phyloP scores from a whole-genome alignment of 2,888 invertebrate species.

The Caenorhabditis doughertyi region DNA sequence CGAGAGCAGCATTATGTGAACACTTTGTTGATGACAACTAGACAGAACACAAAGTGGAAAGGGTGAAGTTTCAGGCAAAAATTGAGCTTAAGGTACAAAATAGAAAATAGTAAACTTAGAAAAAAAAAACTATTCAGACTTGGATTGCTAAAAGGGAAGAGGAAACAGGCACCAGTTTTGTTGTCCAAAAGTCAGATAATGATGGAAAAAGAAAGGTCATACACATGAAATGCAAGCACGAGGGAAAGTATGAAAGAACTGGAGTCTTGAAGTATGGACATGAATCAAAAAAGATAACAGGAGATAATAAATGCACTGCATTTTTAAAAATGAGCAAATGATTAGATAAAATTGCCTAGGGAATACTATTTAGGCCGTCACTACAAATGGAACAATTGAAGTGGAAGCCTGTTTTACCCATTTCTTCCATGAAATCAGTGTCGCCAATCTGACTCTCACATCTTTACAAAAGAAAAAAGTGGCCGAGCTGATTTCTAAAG shows the following conservation, averaged over 20 bases:
- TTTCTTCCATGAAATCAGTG: not conserved
- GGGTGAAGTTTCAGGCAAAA: not conserved
- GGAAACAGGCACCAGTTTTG: not conserved
- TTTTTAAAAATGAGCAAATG: slow-evolving; percentile 8
- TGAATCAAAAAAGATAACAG: not conserved
- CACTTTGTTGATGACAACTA: too few species aligned
- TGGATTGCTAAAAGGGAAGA: not conserved
- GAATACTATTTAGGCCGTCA: not conserved
- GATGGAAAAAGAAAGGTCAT: not conserved
- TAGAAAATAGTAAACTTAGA: not conserved
- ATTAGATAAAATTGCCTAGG: too few species aligned
- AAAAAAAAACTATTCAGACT: not conserved
- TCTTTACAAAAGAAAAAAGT: not conserved
- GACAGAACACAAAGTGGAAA: not conserved
- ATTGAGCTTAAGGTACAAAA: too few species aligned
- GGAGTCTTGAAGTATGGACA: not conserved
- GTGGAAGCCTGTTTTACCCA: not conserved
- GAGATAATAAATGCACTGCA: not conserved
- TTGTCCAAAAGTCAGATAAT: too few species aligned
- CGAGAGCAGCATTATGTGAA: too few species aligned
- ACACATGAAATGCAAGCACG: not conserved
- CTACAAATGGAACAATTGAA: not conserved
- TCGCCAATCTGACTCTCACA: not conserved
- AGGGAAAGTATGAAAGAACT: too few species aligned
- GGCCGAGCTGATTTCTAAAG: not conserved